Base-by-base conservation (phyloP, 2,888 invertebrate species). In the Callinectes sapidus region DNA sequence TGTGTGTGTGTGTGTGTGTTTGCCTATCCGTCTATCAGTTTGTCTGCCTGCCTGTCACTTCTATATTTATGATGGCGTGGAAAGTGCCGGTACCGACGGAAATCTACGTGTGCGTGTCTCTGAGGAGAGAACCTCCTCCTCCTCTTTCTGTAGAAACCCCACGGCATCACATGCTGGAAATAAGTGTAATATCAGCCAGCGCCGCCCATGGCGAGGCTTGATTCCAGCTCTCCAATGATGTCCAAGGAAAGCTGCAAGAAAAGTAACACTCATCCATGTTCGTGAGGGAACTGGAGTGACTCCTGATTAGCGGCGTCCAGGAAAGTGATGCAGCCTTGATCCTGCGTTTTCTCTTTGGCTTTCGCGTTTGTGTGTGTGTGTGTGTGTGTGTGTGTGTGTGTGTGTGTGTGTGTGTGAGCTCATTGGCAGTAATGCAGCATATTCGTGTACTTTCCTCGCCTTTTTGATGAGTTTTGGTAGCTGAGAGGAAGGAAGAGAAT, bases 351-450 rank as follows among this genome's bases (percentile, higher is more conserved):
- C 32, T 48, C 55, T 23, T 28, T 2, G 14, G 88, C 55, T 23
- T 88, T 23, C 39, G 55, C n/a, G 42, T 88, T 2, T 88, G 55
- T 66, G 89, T 89, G 14, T 35, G 89, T 35, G 39, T 89, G 89
- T 89, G 89, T 71, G 48, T 89, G 71, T 39, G 71, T 89, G 71
- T 89, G 28, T 48, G 61, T 71, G 71, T 90, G 71, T 66, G 32
- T 66, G 48, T 88, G 48, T 54, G 42, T 54, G 88, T 54, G 54
- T 90, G 90, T 55, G 71, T 28, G 28, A 23, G 18, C 61, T 61
- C 18, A 18, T 61, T 61, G 61, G 23, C 10, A 8, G 16, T 61
- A 18, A 61, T 23, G 18, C 16, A 61, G 61, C 18, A 61, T 61
- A 2, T 61, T 61, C 23, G 18, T 61, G 23, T 61, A 18, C 23